Conservation (phyloP, 2,113 vertebrate species). For the Arvicanthis niloticus region DNA sequence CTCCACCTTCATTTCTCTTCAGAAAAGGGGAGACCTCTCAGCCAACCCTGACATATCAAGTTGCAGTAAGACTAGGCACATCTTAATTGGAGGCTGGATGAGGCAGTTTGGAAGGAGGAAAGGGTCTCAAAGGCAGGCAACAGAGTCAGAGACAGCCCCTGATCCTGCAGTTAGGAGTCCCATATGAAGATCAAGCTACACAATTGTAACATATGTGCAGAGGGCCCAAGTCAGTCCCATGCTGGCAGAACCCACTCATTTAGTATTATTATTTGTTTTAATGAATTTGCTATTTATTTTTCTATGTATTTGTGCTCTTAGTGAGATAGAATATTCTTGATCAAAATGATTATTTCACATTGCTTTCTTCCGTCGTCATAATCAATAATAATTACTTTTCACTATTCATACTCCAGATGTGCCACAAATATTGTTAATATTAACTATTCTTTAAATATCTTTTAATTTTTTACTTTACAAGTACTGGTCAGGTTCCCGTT, state of each 20-base stretch:
- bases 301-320: background rate
- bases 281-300: constrained; percentile 29
- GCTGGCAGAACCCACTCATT: background rate
- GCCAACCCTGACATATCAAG: background rate
- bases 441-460: background rate
- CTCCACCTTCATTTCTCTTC: background rate
- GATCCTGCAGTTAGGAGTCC: background rate
- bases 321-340: background rate
- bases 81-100: background rate
- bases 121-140: background rate
- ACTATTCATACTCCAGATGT: background rate
- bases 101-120: background rate
- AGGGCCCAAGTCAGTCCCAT: background rate
- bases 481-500: background rate
- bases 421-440: background rate
- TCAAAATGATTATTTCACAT: background rate
- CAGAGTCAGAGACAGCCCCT: background rate
- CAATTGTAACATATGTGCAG: background rate
- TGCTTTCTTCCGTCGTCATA: background rate
- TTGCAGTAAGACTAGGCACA: background rate
- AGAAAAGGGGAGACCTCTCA: background rate
- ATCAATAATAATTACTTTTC: background rate
- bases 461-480: background rate
- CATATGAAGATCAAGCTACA: background rate
- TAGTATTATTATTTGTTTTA: background rate